phyloP scores from a whole-genome alignment of 2,888 invertebrate genomes.

The Amphipyra berbera region DNA sequence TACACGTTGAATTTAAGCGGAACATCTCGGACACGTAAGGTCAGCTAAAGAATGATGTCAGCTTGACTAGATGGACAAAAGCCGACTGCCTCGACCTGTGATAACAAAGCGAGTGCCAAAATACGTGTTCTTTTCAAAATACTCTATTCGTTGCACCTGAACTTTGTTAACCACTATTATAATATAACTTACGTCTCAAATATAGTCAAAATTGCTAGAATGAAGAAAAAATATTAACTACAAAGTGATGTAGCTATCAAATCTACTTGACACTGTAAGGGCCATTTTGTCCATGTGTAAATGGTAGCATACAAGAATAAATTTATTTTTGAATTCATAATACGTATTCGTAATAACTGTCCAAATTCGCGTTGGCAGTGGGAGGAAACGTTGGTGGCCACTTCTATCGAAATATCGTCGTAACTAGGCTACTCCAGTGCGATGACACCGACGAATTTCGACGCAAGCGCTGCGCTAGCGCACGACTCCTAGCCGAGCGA shows the following conservation, averaged over 20 bases:
- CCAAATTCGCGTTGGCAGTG: constrained; percentile 49
- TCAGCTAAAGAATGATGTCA: constrained; percentile 36
- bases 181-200: constrained; percentile 1
- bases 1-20: background rate
- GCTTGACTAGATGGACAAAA: constrained; percentile 12
- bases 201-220: background rate
- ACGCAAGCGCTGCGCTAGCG: constrained; percentile 49
- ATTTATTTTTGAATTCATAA: constrained; percentile 34
- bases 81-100: constrained; percentile 20
- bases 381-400: constrained; percentile 48
- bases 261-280: background rate
- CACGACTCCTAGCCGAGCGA: constrained; percentile 33
- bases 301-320: constrained; percentile 7
- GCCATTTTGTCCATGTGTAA: constrained; percentile 8
- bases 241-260: background rate
- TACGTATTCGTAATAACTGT: constrained; percentile 43
- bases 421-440: constrained; percentile 80
- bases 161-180: background rate
- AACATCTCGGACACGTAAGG: constrained; percentile 20
- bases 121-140: constrained; percentile 28
- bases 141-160: constrained; percentile 17
- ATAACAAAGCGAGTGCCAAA: constrained; percentile 28
- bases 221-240: constrained; percentile 1
- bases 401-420: constrained; percentile 81
- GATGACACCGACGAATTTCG: constrained; percentile 75